phyloP scores from a whole-genome alignment of 1,140 invertebrate species.

The Drosophila persimilis region DNA sequence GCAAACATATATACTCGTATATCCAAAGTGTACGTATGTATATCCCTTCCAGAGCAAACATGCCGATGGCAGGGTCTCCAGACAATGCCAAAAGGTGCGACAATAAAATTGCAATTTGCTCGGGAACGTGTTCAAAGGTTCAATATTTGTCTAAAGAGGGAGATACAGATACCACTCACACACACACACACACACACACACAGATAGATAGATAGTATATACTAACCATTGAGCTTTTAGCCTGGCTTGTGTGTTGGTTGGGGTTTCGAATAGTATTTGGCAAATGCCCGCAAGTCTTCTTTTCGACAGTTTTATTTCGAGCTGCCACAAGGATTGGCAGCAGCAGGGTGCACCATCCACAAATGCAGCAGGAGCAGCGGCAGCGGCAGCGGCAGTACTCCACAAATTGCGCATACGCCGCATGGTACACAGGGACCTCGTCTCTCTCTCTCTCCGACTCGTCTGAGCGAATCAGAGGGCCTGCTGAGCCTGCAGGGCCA shows the following conservation, averaged over 20 bases:
- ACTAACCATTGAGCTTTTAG: constrained; percentile 43
- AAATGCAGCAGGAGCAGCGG: constrained; percentile 62
- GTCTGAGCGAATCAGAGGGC: neutral
- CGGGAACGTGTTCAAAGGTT: constrained; percentile 73
- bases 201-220: constrained; percentile 7
- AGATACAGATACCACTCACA: constrained; percentile 1
- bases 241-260: no score
- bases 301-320: constrained; percentile 71
- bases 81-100: constrained; percentile 47
- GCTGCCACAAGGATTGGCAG: neutral
- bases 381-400: neutral
- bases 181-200: constrained; percentile 11
- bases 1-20: neutral
- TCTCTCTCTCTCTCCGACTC: no score
- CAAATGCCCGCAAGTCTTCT: constrained; percentile 71
- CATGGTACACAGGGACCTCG: constrained; percentile 12
- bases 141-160: constrained; percentile 67
- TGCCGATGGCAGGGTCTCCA: neutral
- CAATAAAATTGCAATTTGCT: constrained; percentile 77
- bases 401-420: constrained; percentile 75
- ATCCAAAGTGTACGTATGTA: neutral
- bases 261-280: constrained; percentile 58
- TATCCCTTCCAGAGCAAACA: neutral
- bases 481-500: constrained; percentile 29
- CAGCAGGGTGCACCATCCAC: constrained; percentile 24